These are phyloP conservation scores for Poeciliopsis prolifica DNA, from an alignment of 2,113 vertebrate genomes.

Conservation along the genomic window DNA sequence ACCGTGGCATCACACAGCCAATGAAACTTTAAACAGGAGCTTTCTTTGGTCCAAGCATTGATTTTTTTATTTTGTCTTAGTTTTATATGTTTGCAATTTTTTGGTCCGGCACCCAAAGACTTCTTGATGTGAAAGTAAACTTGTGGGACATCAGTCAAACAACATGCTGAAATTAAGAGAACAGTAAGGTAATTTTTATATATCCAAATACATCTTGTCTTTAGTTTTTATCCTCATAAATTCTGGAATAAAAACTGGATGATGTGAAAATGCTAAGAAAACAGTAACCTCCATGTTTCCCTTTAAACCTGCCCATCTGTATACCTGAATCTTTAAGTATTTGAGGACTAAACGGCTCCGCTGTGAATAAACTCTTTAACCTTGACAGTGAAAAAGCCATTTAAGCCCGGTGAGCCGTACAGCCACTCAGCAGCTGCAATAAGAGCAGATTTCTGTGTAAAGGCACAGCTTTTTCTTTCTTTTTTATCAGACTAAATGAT, in stretches of 20 bases:
- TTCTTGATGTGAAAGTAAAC: neutral
- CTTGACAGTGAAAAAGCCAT: slow-evolving; percentile 32
- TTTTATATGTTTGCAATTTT: neutral
- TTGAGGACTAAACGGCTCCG: neutral
- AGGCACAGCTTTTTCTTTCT: slow-evolving; percentile 17
- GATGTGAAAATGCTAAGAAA: neutral
- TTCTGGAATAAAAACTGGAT: neutral
- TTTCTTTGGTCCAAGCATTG: neutral
- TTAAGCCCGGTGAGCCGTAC: slow-evolving; percentile 21
- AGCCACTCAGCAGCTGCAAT: slow-evolving; percentile 21
- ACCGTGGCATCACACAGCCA: neutral
- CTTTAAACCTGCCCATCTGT: neutral
- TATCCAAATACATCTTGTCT: neutral
- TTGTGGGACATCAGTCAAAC: neutral
- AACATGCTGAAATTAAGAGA: neutral
- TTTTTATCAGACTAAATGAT: slow-evolving; percentile 30
- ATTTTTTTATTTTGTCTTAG: neutral
- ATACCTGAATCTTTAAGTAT: slow-evolving; percentile 5
- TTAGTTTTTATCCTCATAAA: neutral
- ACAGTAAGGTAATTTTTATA: neutral
- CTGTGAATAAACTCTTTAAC: slow-evolving; percentile 33
- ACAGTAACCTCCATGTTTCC: neutral
- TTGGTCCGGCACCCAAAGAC: neutral
- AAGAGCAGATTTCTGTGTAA: slow-evolving; percentile 20
- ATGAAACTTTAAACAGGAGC: neutral